Conservation (phyloP, 2,797 vertebrate genomes). For the Poliocrania exsul region DNA sequence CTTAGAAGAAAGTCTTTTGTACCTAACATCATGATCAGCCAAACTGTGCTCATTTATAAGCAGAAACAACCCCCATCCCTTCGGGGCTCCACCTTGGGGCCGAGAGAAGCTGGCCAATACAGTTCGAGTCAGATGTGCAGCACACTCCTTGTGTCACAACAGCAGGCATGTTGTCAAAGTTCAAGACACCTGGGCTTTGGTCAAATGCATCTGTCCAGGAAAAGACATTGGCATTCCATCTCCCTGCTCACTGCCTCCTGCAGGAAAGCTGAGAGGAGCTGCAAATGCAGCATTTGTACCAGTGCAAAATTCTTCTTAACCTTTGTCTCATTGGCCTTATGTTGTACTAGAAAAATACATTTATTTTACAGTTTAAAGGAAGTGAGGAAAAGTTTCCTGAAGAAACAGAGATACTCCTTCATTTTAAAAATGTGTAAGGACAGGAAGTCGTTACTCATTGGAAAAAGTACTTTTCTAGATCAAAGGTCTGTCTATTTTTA, state of each 20-base stretch:
- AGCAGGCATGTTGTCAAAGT: background rate
- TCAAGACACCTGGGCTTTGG: background rate
- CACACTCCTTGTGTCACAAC: background rate
- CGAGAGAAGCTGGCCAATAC: background rate
- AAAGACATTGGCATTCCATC: background rate
- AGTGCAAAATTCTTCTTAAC: background rate
- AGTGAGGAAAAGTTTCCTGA: background rate
- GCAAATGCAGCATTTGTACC: background rate
- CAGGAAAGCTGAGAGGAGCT: background rate
- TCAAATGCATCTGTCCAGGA: background rate
- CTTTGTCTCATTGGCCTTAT: background rate
- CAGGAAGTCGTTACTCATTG: background rate
- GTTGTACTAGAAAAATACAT: background rate
- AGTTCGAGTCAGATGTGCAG: rapidly evolving
- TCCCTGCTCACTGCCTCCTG: background rate
- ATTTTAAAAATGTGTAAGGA: background rate
- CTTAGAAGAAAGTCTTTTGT: background rate
- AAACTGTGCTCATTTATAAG: background rate
- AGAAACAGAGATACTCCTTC: background rate
- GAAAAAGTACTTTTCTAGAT: background rate
- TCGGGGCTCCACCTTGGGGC: background rate
- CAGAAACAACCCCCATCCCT: background rate
- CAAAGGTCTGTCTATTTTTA: background rate
- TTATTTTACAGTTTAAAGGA: background rate
- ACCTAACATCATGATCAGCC: rapidly evolving